These are phyloP conservation scores for human DNA, from an alignment of 2,113 vertebrate species.

Conservation along the genomic window GRCh38 chrX:97141001-97141500, in stretches of 20 bases:
- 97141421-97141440: neutral
- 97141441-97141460: neutral
- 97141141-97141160: neutral
- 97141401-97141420: slow-evolving; percentile 44
- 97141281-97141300: neutral
- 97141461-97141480: neutral
- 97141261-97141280: slow-evolving; percentile 7
- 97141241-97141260: neutral
- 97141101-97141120: neutral
- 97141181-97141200: neutral
- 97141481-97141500: slow-evolving; percentile 33
- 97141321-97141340: neutral
- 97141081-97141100: neutral
- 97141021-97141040: slow-evolving; percentile 24
- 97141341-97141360: neutral
- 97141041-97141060: neutral
- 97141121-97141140: neutral
- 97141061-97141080: neutral
- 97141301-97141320: slow-evolving; percentile 5
- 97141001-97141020: neutral
- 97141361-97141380: slow-evolving; percentile 25
- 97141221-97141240: slow-evolving; percentile 33
- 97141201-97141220: neutral
- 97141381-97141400: neutral
- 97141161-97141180: neutral